Base-by-base conservation (phyloP, 2,797 vertebrate species). In the Pyrocephalus nanus region DNA sequence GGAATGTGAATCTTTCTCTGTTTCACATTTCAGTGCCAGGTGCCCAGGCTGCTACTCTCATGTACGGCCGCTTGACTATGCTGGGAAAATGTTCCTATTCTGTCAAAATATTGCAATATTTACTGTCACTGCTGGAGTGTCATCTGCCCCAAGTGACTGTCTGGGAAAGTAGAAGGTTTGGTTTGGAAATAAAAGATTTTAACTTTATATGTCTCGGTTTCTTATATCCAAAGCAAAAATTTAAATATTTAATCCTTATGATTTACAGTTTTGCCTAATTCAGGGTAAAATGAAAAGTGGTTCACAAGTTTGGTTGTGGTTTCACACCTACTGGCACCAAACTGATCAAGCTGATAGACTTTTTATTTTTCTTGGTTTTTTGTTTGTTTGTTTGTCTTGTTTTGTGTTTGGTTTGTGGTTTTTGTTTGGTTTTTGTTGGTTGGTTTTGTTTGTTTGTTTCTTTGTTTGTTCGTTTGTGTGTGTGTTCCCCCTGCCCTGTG, bases 401-500 rank as follows among this genome's bases (percentile, higher is more conserved):
- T 38, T 38, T 38, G 38, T 38, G 38, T 38, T 38, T 38, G 38
- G 38, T 40, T 40, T 12, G 38, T 40, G n/a, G n/a, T n/a, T n/a
- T n/a, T 17, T 51, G 8, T 12, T 5, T 38, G 36, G 20, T 5
- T 66, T 58, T 30, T 14, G 40, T 40, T 40, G 14, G 14, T 40
- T 40, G 40, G 14, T 40, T 40, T 40, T 40, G 40, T 43, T 18
- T 43, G 42, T 5, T 66, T 58, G 26, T 45, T 32, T 53, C 18
- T 22, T 20, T 61, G 40, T 5, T 38, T 32, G 27, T 29, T 62
- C 20, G 15, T 30, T 6, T 30, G 6, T 54, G 30, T 13, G 3
- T 34, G 4, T 13, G 5, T n/a, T n/a, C 5, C 5, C 58, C 17
- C 18, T 27, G 58, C 10, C 3, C 13, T 1, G 2, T 58, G 42